Conservation (phyloP, 2,797 vertebrate species). For the Gouania willdenowi region DNA sequence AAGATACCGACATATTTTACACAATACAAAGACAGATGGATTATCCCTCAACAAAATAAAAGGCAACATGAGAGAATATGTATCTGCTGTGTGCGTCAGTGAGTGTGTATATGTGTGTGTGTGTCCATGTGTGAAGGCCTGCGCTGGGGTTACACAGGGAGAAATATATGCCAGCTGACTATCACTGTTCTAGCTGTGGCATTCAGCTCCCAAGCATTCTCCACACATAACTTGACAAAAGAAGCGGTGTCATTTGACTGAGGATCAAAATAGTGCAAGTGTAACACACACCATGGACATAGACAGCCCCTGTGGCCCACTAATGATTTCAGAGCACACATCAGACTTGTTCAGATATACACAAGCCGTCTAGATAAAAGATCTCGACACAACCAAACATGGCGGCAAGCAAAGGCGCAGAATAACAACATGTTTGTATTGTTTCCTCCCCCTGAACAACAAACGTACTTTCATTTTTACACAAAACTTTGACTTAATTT, state of each 20-base stretch:
- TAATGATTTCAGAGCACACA: conserved; percentile 80
- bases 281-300: conserved; percentile 75
- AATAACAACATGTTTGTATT: conserved; percentile 61
- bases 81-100: conserved; percentile 33
- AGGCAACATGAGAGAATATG: conserved; percentile 26
- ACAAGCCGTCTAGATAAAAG: conserved; percentile 54
- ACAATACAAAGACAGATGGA: too few species aligned
- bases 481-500: conserved; percentile 45
- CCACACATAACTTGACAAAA: conserved; percentile 79
- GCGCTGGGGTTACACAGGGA: conserved; percentile 48
- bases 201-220: conserved; percentile 73
- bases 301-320: conserved; percentile 59
- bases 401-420: conserved; percentile 45
- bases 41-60: conserved; percentile 43
- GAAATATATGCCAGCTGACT: conserved; percentile 57
- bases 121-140: conserved; percentile 8
- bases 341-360: conserved; percentile 61
- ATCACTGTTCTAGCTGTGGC: conserved; percentile 55
- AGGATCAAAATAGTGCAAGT: conserved; percentile 80
- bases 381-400: conserved; percentile 59
- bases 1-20: too few species aligned
- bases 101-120: background rate
- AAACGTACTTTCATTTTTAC: conserved; percentile 39
- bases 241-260: conserved; percentile 79
- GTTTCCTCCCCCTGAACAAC: conserved; percentile 37